Percentiles rank a stretch among this genome's conserved stretches.
Conservation (phyloP, 53 echinoderm and acorn worm species). For the Zoroaster sp. region DNA sequence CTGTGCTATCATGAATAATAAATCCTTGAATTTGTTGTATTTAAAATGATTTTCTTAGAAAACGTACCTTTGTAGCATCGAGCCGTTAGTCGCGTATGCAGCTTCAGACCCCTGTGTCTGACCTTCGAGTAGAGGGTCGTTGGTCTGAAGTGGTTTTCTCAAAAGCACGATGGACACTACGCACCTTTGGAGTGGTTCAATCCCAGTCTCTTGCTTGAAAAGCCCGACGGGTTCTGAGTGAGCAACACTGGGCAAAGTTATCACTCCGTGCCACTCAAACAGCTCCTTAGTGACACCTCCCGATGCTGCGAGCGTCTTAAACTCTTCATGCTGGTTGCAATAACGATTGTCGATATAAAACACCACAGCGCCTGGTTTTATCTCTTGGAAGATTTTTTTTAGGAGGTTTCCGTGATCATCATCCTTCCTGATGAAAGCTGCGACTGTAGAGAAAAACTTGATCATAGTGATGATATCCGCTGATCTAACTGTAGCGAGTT, state of each 20-base stretch:
- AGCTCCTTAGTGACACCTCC: background rate
- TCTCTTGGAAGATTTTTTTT: background rate
- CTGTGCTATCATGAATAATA: too few species aligned
- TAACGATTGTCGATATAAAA: conserved; percentile 4
- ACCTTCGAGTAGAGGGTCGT: background rate
- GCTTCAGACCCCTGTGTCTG: background rate
- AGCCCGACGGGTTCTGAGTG: background rate
- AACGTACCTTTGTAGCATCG: too few species aligned
- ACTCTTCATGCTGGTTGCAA: background rate
- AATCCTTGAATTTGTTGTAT: too few species aligned
- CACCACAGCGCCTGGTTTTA: conserved; percentile 17
- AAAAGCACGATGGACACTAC: background rate
- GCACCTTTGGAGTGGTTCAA: background rate
- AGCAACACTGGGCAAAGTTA: background rate
- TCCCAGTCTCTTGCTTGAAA: background rate
- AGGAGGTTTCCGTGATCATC: background rate
- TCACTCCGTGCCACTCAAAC: background rate
- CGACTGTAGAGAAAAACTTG: conserved; percentile 10
- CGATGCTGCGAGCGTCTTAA: background rate
- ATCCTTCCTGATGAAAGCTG: background rate
- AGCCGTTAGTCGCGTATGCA: too few species aligned
- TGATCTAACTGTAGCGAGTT: background rate
- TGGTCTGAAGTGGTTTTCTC: background rate
- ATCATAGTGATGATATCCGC: conserved; percentile 9
- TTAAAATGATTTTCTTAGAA: too few species aligned